Base-by-base conservation (phyloP, 2,888 invertebrate genomes). In the Spodoptera littoralis region DNA sequence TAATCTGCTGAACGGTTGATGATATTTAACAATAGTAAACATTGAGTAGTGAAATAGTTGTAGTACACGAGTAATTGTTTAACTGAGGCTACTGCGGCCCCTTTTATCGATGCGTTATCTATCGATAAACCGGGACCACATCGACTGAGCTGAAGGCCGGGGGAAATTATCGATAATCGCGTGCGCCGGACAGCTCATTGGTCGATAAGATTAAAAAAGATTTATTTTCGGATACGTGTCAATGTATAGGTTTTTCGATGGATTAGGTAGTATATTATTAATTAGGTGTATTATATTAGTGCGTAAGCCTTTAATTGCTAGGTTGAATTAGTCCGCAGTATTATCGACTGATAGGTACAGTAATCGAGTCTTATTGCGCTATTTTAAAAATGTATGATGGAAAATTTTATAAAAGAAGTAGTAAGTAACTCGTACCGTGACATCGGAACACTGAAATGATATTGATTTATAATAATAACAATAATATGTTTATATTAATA, bases 101-200 rank as follows among this genome's bases (percentile, higher is more conserved):
- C 77, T 65, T 74, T 77, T 77, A 76, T 76, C 77, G 66, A 67
- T 57, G 30, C 18, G 47, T 65, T 77, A 76, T 76, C 76, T 60
- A 50, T 67, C 62, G 66, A 77, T 74, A 73, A 66, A 73, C 42
- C 27, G 30, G 60, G 48, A 44, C 59, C 61, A 48, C 65, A 68
- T 70, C 61, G 65, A 53, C 51, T 55, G 64, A 53, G 65, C 41
- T 50, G 71, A 69, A 77, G 77, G 76, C 59, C 73, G 58, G 58
- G 18, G 47, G 55, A 57, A 54, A 65, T 61, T 72, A 62, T 65
- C 68, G 70, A 70, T 72, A 72, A 65, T 64, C 59, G 52, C 36
- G 58, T 51, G 27, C 52, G 44, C 48, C 49, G 55, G 66, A 60
- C 69, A 69, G 61, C 54, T 58, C 57, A 60, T 53, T 70, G 56